Percentiles rank a stretch among this genome's conserved stretches.
These are phyloP conservation scores for Aphaenogaster floridana DNA, from an alignment of 1,140 invertebrate species.

Conservation along the genomic window DNA sequence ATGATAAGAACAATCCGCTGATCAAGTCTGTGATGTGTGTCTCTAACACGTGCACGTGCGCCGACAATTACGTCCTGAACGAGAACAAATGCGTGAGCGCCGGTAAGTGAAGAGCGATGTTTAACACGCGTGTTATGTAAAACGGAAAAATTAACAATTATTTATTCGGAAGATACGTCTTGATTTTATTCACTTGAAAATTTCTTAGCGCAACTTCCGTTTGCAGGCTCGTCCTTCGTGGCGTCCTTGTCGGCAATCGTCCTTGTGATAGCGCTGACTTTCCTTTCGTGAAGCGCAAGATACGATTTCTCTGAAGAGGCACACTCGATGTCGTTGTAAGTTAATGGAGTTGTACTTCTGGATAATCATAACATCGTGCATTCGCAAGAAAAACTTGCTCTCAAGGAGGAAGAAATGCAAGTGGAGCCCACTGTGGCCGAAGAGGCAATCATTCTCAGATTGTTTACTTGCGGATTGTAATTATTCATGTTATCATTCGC, in stretches of 20 bases:
- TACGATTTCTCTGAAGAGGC: background rate
- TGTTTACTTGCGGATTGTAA: background rate
- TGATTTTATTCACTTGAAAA: background rate
- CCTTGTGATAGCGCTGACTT: background rate
- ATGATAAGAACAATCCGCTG: background rate
- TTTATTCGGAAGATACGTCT: background rate
- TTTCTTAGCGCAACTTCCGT: background rate
- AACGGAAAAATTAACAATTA: background rate
- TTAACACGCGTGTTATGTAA: background rate
- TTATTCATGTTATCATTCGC: background rate
- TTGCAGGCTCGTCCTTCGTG: conserved; percentile 30
- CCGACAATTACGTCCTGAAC: background rate
- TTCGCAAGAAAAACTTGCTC: background rate
- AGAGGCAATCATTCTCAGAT: background rate
- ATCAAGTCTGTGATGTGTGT: conserved; percentile 36
- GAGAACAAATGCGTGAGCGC: conserved; percentile 43
- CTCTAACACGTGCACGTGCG: conserved; percentile 51
- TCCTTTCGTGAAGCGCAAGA: background rate
- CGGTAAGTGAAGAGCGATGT: conserved; percentile 31
- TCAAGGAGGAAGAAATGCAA: background rate
- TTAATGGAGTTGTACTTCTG: background rate
- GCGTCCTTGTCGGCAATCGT: background rate
- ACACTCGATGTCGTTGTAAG: background rate
- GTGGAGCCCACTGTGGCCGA: no score
- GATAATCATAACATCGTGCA: background rate